These are phyloP conservation scores for Pseudomyrmex pallidus DNA, from an alignment of 1,140 invertebrate species.

Conservation along the genomic window DNA sequence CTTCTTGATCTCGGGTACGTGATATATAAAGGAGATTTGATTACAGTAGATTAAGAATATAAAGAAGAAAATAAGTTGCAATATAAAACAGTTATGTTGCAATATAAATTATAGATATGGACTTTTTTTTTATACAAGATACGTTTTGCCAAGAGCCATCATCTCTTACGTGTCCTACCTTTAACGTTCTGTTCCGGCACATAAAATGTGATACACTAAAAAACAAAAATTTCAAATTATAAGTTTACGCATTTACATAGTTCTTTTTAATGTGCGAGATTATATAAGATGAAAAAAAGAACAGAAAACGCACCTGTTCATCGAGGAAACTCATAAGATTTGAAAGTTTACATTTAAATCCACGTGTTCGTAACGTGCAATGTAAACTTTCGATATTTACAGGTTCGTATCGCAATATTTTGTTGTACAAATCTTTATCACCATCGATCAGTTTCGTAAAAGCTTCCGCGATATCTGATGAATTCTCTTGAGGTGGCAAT, in stretches of 20 bases:
- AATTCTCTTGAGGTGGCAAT: not conserved
- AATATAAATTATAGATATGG: too few species aligned
- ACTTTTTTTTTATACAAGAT: too few species aligned
- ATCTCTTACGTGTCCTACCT: slow-evolving; percentile 55
- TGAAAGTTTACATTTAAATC: slow-evolving; percentile 81
- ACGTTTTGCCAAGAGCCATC: too few species aligned
- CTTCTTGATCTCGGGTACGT: too few species aligned
- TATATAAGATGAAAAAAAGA: not conserved
- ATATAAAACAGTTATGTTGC: too few species aligned
- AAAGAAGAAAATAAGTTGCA: too few species aligned
- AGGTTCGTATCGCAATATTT: slow-evolving; percentile 85
- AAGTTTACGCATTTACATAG: not conserved
- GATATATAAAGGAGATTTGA: too few species aligned
- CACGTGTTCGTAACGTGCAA: slow-evolving; percentile 77
- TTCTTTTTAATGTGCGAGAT: not conserved
- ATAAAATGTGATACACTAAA: slow-evolving; percentile 79
- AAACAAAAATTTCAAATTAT: slow-evolving; percentile 60
- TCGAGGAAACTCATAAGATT: slow-evolving; percentile 84
- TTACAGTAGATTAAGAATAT: too few species aligned
- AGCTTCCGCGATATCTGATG: slow-evolving; percentile 68
- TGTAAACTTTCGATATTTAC: slow-evolving; percentile 82
- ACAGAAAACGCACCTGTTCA: slow-evolving; percentile 80
- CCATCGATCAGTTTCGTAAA: slow-evolving; percentile 78
- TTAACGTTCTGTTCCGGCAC: slow-evolving; percentile 40
- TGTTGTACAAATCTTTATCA: slow-evolving; percentile 79